phyloP scores from a whole-genome alignment of 2,797 vertebrate genomes.

The Momotus momota region DNA sequence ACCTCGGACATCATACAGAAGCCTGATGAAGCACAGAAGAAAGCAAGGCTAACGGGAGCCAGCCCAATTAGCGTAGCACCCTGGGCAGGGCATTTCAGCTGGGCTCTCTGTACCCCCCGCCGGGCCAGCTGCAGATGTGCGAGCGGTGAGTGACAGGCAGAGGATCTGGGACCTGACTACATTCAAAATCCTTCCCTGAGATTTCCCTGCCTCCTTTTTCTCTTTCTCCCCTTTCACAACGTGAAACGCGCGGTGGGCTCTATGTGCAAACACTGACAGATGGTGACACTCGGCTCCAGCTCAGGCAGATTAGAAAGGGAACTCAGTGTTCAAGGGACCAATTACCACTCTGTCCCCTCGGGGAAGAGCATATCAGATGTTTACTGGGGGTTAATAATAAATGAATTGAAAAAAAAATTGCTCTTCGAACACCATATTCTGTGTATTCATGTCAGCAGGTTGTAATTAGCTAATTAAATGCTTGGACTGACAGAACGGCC shows the following conservation, averaged over 20 bases:
- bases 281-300: slow-evolving; percentile 77
- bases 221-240: slow-evolving; percentile 55
- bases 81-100: slow-evolving; percentile 27
- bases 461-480: slow-evolving; percentile 83
- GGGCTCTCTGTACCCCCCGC: neutral
- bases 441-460: slow-evolving; percentile 79
- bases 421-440: slow-evolving; percentile 69
- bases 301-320: slow-evolving; percentile 77
- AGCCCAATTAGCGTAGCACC: slow-evolving; percentile 43
- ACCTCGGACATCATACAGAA: neutral
- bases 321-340: slow-evolving; percentile 79
- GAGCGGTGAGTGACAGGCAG: neutral
- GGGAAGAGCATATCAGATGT: slow-evolving; percentile 81
- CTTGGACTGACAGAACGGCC: slow-evolving; percentile 77
- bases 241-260: slow-evolving; percentile 52
- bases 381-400: slow-evolving; percentile 77
- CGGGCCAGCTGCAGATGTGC: slow-evolving; percentile 18
- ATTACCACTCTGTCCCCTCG: slow-evolving; percentile 79
- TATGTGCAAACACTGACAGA: slow-evolving; percentile 78
- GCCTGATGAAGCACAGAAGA: neutral
- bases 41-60: neutral
- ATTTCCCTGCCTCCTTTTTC: slow-evolving; percentile 64
- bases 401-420: slow-evolving; percentile 77
- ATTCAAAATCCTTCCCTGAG: slow-evolving; percentile 44
- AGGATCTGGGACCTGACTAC: slow-evolving; percentile 14